Conservation (phyloP, 2,797 vertebrate genomes). For the Erpetoichthys calabaricus region DNA sequence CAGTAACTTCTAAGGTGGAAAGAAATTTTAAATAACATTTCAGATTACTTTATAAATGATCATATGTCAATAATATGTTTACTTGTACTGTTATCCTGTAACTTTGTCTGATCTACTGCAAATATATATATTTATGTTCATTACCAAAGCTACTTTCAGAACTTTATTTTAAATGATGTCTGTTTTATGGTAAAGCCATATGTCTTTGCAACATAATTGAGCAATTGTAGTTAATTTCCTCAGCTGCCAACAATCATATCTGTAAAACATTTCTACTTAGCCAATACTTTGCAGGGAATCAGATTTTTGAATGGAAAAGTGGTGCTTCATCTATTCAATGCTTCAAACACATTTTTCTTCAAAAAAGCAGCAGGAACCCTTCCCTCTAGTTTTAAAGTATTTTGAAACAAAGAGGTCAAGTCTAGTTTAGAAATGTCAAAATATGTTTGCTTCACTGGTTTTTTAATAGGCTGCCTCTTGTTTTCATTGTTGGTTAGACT, state of each 20-base stretch:
- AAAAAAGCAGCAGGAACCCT: not conserved
- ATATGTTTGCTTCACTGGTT: constrained; percentile 39
- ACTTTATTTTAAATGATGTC: no score
- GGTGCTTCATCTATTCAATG: not conserved
- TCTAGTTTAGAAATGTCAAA: constrained; percentile 59
- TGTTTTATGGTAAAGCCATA: not conserved
- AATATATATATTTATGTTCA: no score
- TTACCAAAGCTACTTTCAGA: no score
- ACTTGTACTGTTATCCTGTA: no score
- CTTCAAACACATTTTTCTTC: not conserved
- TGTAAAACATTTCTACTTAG: not conserved
- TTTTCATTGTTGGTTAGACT: constrained; percentile 31
- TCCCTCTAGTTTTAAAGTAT: not conserved
- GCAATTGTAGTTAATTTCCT: not conserved
- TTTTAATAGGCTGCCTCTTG: constrained; percentile 46
- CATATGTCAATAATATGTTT: no score
- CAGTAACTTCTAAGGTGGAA: no score
- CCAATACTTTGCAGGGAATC: not conserved
- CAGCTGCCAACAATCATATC: not conserved
- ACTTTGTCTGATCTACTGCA: no score
- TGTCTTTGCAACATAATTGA: not conserved
- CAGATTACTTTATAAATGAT: no score
- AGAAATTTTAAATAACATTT: no score
- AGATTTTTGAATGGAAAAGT: not conserved
- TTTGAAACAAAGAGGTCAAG: constrained; percentile 33